Conservation (phyloP, 2,113 vertebrate genomes). For the Phrynocephalus versicolor region DNA sequence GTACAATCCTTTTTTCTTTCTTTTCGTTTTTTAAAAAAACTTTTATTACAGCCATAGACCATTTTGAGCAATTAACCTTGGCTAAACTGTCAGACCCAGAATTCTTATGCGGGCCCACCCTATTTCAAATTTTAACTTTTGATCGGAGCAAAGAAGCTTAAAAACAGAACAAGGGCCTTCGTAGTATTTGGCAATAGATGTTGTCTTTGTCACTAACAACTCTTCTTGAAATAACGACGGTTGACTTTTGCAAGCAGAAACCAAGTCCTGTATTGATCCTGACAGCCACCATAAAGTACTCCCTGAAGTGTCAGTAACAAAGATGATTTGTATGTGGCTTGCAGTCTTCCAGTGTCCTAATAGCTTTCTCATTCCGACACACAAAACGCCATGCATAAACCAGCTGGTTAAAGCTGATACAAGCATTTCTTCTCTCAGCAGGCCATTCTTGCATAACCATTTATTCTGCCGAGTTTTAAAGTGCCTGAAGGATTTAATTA, state of each 20-base stretch:
- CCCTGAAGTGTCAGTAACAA: slow-evolving; percentile 86
- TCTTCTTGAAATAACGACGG: slow-evolving; percentile 73
- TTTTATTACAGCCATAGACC: slow-evolving; percentile 75
- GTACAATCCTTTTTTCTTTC: slow-evolving; percentile 71
- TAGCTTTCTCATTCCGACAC: slow-evolving; percentile 82
- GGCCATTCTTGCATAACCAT: slow-evolving; percentile 90
- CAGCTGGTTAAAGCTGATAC: slow-evolving; percentile 87
- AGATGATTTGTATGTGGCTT: slow-evolving; percentile 85
- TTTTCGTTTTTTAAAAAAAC: too few species aligned
- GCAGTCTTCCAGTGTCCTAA: slow-evolving; percentile 79
- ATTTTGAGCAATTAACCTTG: slow-evolving; percentile 86
- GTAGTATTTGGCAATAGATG: slow-evolving; percentile 39
- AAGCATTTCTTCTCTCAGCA: slow-evolving; percentile 88
- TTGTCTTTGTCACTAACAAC: slow-evolving; percentile 61
- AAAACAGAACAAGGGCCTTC: slow-evolving; percentile 37
- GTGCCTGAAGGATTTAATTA: slow-evolving; percentile 99
- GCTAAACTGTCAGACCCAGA: slow-evolving; percentile 78
- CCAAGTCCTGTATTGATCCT: slow-evolving; percentile 78
- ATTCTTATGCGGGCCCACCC: slow-evolving; percentile 58
- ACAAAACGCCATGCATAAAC: slow-evolving; percentile 74
- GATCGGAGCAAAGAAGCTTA: slow-evolving; percentile 54
- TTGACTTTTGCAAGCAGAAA: slow-evolving; percentile 74
- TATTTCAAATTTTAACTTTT: slow-evolving; percentile 60
- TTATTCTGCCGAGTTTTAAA: slow-evolving; percentile 91
- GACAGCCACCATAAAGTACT: slow-evolving; percentile 88